A percentile compares a stretch with the other conserved stretches of the same genome.
Conservation (phyloP, 1,140 invertebrate species). For the Dendroctonus ponderosae region DNA sequence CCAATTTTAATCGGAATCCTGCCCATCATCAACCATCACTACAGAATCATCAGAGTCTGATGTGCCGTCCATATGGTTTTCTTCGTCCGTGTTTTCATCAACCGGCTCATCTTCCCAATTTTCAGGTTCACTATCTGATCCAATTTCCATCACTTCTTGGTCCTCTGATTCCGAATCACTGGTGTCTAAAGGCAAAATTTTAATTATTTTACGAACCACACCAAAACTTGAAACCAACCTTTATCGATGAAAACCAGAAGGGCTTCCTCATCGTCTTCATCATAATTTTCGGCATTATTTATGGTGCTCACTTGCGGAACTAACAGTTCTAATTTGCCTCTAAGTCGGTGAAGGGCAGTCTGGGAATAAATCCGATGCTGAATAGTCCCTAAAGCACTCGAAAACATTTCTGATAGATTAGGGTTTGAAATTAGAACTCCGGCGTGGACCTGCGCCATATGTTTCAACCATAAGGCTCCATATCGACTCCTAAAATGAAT, state of each 20-base stretch:
- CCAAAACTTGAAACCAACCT: constrained; percentile 47
- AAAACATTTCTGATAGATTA: constrained; percentile 55
- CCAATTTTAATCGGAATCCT: constrained; percentile 24
- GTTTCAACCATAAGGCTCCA: constrained; percentile 61
- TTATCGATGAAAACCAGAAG: constrained; percentile 60
- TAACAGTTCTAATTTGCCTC: constrained; percentile 59
- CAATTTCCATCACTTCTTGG: constrained; percentile 35
- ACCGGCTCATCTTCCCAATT: constrained; percentile 45
- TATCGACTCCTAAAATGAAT: constrained; percentile 57
- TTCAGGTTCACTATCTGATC: constrained; percentile 48
- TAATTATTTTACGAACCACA: not conserved
- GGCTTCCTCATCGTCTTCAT: constrained; percentile 52
- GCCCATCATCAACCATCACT: constrained; percentile 23
- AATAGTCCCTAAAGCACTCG: constrained; percentile 60
- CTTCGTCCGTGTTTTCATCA: constrained; percentile 25
- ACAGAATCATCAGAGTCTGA: constrained; percentile 26
- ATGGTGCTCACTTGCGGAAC: constrained; percentile 56
- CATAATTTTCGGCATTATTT: constrained; percentile 44
- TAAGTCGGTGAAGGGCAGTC: constrained; percentile 56
- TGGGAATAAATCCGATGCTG: constrained; percentile 58
- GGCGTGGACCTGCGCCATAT: constrained; percentile 60
- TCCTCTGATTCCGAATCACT: constrained; percentile 45
- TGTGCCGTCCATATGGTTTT: constrained; percentile 4
- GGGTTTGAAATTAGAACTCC: constrained; percentile 62
- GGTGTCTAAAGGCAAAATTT: constrained; percentile 33